These are phyloP conservation scores for Drosophila repletoides DNA, from an alignment of 1,140 invertebrate genomes.

Conservation along the genomic window DNA sequence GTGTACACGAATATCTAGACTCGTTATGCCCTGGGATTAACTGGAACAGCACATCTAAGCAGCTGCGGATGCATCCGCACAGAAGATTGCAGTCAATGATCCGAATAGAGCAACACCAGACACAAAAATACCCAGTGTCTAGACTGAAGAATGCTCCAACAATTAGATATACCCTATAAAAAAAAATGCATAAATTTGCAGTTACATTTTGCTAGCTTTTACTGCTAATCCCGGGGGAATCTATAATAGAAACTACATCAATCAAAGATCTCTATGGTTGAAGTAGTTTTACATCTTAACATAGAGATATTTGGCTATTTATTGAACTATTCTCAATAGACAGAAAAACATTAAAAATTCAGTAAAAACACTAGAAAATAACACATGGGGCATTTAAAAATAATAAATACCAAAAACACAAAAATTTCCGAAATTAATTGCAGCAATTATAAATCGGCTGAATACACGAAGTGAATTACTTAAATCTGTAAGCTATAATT, in stretches of 20 bases:
- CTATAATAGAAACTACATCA: too few species aligned
- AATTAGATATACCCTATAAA: background rate
- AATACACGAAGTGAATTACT: background rate
- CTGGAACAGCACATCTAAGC: background rate
- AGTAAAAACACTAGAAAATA: too few species aligned
- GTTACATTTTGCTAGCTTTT: too few species aligned
- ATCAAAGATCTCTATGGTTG: too few species aligned
- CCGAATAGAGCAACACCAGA: background rate
- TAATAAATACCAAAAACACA: background rate
- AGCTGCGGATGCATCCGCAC: conserved; percentile 14
- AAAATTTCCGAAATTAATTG: background rate
- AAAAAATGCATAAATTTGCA: too few species aligned
- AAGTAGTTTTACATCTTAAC: too few species aligned
- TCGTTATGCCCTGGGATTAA: conserved; percentile 1
- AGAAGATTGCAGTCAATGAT: conserved; percentile 5
- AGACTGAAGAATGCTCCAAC: background rate
- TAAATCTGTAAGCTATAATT: conserved; percentile 6
- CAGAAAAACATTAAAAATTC: too few species aligned
- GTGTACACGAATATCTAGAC: background rate
- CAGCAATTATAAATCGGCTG: background rate
- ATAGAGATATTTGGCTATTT: too few species aligned
- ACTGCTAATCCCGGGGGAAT: too few species aligned
- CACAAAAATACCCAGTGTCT: conserved; percentile 2
- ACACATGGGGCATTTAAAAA: too few species aligned
- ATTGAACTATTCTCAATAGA: too few species aligned